Evolutionary conservation across 2,113 vertebrate genomes (phyloP).

Genomic region (Hyperopisus bebe): DNA sequence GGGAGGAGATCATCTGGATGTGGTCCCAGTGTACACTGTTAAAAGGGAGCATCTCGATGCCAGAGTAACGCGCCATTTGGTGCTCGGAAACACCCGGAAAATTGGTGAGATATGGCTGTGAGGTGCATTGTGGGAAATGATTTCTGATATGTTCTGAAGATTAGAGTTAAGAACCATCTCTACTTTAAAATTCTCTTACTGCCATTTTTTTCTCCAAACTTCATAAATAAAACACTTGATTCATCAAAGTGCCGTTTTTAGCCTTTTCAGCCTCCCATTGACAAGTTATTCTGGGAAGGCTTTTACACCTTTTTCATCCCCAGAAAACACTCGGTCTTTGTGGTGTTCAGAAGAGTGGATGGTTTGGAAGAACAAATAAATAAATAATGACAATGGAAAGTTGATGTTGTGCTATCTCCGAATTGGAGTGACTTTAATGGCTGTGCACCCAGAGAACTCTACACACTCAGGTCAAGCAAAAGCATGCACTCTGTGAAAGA

Average conservation of each 20-base stretch:
- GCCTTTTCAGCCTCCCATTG: neutral
- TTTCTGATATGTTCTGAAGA: neutral
- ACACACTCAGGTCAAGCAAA: neutral
- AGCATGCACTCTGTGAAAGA: neutral
- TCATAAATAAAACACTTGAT: slow-evolving; percentile 4
- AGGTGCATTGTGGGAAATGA: neutral
- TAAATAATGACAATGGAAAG: neutral
- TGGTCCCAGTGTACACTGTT: neutral
- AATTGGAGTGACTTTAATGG: neutral
- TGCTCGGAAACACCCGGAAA: neutral
- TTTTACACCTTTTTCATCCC: neutral
- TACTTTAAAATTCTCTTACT: neutral
- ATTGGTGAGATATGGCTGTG: neutral
- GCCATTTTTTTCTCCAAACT: neutral
- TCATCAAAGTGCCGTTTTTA: neutral
- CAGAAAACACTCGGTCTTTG: neutral
- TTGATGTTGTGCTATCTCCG: neutral
- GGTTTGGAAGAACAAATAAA: neutral
- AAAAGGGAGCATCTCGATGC: neutral
- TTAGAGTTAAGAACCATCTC: neutral
- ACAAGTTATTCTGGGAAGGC: no score
- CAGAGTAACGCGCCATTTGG: neutral
- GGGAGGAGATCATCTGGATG: neutral
- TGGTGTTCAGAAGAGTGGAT: neutral
- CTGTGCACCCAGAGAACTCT: neutral